Base-by-base conservation (phyloP, 2,113 vertebrate genomes). In the Epinephelus cyanopodus region DNA sequence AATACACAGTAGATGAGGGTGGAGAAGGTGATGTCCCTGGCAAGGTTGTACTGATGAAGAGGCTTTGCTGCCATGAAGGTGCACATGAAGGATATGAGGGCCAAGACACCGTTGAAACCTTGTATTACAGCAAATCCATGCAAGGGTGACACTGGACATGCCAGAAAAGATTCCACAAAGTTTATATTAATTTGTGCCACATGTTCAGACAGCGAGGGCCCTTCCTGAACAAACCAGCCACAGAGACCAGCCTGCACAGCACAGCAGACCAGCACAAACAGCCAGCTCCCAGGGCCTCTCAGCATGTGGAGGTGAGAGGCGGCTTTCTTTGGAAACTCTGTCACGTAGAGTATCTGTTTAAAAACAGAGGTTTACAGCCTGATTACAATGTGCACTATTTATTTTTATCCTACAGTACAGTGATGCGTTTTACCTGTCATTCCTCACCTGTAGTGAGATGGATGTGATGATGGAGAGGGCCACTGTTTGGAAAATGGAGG, bases 61-160 rank as follows among this genome's bases (percentile, higher is more conserved):
- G 82, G 88, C 17, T 92, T 94, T 18, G 91, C 92, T 0, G 96
- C 97, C 95, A 97, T 96, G 93, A 98, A 99, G 1, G 97, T 98
- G 91, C 95, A 95, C 74, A 98, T 96, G 86, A 98, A 97, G 1
- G 96, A 97, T 14, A 84, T 8, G 18, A 96, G 87, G 0, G 95
- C 92, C 81, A 97, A 57, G 7, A 63, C 21, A 56, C n/a, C 10
- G 0, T 96, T 97, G 81, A 88, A 84, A 37, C 92, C 87, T 0
- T 97, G 96, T 85, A 97, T 87, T 6, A 97, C 13, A 23, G 89
- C 85, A 0, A 97, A 94, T 70, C 92, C 93, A 0, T 48, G 0
- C 93, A 96, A 94, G 48, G 97, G 94, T 3, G 6, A 3, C 0
- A 94, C 50, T 0, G 74, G 90, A n/a, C 98, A 99, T 25, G 94